phyloP scores from a whole-genome alignment of 2,113 vertebrate species.

The Perca schrenkii region DNA sequence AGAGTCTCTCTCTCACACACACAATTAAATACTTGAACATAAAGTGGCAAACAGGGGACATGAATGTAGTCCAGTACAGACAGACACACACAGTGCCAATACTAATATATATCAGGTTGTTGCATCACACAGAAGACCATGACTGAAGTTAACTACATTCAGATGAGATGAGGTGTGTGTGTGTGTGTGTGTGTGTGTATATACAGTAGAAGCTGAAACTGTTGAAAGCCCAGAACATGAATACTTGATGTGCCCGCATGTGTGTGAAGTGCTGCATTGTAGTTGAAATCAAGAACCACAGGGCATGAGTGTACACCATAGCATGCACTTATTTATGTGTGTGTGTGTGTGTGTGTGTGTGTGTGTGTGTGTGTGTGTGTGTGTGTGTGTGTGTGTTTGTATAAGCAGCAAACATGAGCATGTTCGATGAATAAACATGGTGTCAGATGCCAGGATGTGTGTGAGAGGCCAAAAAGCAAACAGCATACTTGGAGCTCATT shows the following conservation, averaged over 20 bases:
- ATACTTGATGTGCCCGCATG: conserved; percentile 5
- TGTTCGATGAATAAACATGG: neutral
- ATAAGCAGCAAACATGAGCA: neutral
- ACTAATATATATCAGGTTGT: conserved; percentile 7
- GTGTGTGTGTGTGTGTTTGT: neutral
- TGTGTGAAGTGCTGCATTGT: conserved; percentile 10
- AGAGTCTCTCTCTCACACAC: neutral
- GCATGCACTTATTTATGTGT: neutral
- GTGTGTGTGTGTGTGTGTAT: neutral
- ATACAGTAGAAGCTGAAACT: neutral
- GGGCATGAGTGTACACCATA: neutral
- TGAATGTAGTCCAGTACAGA: no score
- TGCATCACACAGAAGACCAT: conserved; percentile 17
- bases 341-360: neutral
- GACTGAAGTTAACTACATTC: conserved; percentile 16
- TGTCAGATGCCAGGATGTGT: neutral
- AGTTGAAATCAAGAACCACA: conserved; percentile 1
- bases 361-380: neutral
- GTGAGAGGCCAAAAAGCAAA: neutral
- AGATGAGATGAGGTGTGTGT: conserved; percentile 1
- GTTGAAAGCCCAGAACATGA: conserved; percentile 26
- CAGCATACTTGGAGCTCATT: neutral
- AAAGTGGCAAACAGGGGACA: neutral
- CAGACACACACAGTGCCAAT: neutral
- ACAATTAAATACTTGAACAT: neutral